Base-by-base conservation (phyloP, 2,888 invertebrate species). In the Heliconius erato region DNA sequence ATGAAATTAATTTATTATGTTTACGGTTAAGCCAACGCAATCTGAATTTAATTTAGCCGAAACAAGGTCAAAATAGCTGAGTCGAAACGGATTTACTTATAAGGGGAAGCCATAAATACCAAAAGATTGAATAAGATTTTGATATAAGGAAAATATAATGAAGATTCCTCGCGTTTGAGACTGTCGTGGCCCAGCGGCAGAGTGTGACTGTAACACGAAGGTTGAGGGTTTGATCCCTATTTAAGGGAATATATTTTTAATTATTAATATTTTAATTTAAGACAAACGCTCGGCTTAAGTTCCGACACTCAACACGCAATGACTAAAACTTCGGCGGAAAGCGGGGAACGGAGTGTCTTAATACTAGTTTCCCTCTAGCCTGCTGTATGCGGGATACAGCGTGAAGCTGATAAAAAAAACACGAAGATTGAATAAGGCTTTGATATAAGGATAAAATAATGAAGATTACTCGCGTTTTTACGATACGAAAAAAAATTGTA, bases 91-190 rank as follows among this genome's bases (percentile, higher is more conserved):
- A 28, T 72, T 72, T 74, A 76, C n/a, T 59, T 76, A 76, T 35
- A 63, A 59, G n/a, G 23, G 32, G 59, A 76, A 76, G 35, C 74
- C 59, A 76, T 74, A 76, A 76, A 76, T 59, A 54, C 54, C 19
- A 54, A 54, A n/a, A 78, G 63, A 78, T 67, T 44, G 26, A 67
- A 78, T 67, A 78, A 78, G 44, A n/a, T 78, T 78, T 67, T 44
- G 77, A 78, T 78, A 67, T 78, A 78, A 59, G 74, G 74, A 77
- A 77, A 77, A 65, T 77, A 65, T 77, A 65, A 65, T 44, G 65
- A 77, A 65, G 77, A 77, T 77, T 77, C 32, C 16, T 14, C 35
- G 14, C 26, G 32, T 32, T 79, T 79, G 9, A 19, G 9, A 19
- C 19, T 19, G 49, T 23, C 54, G 0, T 54, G 6, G 23, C 54